Base-by-base conservation (phyloP, 2,797 vertebrate genomes). In the Pangasius larnaudii region DNA sequence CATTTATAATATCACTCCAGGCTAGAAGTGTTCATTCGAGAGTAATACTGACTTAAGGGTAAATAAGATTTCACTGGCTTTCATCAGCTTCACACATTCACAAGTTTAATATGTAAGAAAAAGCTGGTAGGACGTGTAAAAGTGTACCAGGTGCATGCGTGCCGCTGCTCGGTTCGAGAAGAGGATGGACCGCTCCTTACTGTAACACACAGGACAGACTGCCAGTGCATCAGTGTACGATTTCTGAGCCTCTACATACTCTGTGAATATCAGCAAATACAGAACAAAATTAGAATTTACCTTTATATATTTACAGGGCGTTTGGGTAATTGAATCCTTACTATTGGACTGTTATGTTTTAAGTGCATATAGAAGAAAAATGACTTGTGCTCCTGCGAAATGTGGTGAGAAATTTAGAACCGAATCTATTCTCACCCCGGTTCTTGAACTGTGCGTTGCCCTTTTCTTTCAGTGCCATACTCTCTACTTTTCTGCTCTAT, bases 161-260 rank as follows among this genome's bases (percentile, higher is more conserved):
- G 98, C 97, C 71, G 98, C 98, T 71, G 97, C 98, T 95, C 98
- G 95, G 91, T 99, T 99, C 87, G 98, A 99, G 94, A 98, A 98
- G 2, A 99, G 93, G 77, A 99, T 93, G 0, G 98, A 95, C 85
- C 97, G 94, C 22, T 98, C 97, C 90, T 93, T 95, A 90, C 95
- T 95, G 95, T 96, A 97, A 92, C 95, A 96, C 1, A 97, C 95
- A 0, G 98, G 98, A 91, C 97, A 99, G 7, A 95, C 80, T 79
- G 91, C 91, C 91, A 99, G 91, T 0, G 97, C 98, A 56, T 94
- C 96, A 0, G 95, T 96, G 85, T 99, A 99, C n/a, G 95, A 96
- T 16, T 89, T 93, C 90, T 97, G 97, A 5, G 98, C 97, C 85
- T 95, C 96, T 42, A 88, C 18, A 89, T 97, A 98, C 85, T 97